Base-by-base conservation (phyloP, 2,797 vertebrate species). In the Acanthurus leucopareius region DNA sequence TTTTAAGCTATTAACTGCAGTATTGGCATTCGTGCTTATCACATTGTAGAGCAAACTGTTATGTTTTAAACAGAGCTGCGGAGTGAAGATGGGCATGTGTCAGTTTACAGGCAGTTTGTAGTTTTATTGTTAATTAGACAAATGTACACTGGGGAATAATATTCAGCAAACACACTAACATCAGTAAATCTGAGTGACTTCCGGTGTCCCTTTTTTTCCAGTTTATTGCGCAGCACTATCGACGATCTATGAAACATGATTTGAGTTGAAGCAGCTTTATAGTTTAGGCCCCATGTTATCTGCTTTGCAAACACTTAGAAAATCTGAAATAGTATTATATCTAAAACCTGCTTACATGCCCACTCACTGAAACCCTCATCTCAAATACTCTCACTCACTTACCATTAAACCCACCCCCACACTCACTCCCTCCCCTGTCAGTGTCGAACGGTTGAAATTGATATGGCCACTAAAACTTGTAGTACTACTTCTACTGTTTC, bases 281-380 rank as follows among this genome's bases (percentile, higher is more conserved):
- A 78, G 73, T 80, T 69, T 70, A 79, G 63, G 47, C 40, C 69
- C 64, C 40, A 40, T 69, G 77, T 87, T 80, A 69, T 49, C 72
- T 75, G 75, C 79, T 75, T 20, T 81, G 69, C 79, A 87, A 65
- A 80, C 73, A 82, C 68, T 80, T 83, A 59, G 17, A 74, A 81
- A 76, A 76, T 77, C 51, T 70, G 58, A 87, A 84, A 77, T 63
- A 82, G 79, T 66, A 54, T 68, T 74, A 51, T 25, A 79, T 82
- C 69, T 84, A 66, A 86, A 89, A 82, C 71, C 77, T 87, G 85
- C 75, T 82, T 66, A 83, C 67, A 85, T 64, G 38, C 81, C 77
- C 67, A 84, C 86, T 86, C 80, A 57, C 44, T 58, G 71, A 35
- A 80, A 83, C 74, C 72, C 66, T 84, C 63, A 7, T 75, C 78